Conservation (phyloP, 2,888 invertebrate genomes). For the Platycheirus albimanus region DNA sequence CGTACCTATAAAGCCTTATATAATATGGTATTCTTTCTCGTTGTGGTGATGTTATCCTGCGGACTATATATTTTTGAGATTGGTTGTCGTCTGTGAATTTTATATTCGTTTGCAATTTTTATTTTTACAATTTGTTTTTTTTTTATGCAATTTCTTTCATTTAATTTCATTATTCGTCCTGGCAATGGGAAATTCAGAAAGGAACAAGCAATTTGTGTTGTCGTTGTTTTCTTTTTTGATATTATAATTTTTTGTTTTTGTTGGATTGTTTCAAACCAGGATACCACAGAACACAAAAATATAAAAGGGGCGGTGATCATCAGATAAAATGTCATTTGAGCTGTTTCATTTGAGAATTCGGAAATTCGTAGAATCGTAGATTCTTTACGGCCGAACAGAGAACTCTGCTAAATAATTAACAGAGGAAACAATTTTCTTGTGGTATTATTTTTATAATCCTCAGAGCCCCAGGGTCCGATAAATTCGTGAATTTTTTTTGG, state of each 20-base stretch:
- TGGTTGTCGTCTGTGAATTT: constrained; percentile 51
- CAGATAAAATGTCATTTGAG: constrained; percentile 59
- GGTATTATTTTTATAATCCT: constrained; percentile 9
- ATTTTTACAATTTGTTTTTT: constrained; percentile 2
- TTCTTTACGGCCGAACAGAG: constrained; percentile 22
- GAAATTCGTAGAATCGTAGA: constrained; percentile 21
- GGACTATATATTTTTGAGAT: constrained; percentile 34
- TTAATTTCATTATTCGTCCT: constrained; percentile 45
- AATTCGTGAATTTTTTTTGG: constrained; percentile 11
- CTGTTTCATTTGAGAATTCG: neutral
- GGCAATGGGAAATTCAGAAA: constrained; percentile 24
- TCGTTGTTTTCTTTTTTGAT: constrained; percentile 2
- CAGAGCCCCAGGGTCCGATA: constrained; percentile 16
- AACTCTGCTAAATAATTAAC: constrained; percentile 60
- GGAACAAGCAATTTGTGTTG: constrained; percentile 29
- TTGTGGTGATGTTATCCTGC: constrained; percentile 39
- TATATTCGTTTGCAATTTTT: constrained; percentile 45
- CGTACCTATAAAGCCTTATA: neutral
- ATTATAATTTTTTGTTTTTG: no score
- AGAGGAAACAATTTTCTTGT: constrained; percentile 54
- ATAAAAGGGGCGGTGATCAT: constrained; percentile 40
- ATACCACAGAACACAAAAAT: neutral
- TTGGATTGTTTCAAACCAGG: neutral
- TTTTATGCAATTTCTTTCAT: neutral
- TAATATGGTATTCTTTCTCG: constrained; percentile 7